These are phyloP conservation scores for Selene dorsalis DNA, from an alignment of 2,797 vertebrate species.

Conservation along the genomic window DNA sequence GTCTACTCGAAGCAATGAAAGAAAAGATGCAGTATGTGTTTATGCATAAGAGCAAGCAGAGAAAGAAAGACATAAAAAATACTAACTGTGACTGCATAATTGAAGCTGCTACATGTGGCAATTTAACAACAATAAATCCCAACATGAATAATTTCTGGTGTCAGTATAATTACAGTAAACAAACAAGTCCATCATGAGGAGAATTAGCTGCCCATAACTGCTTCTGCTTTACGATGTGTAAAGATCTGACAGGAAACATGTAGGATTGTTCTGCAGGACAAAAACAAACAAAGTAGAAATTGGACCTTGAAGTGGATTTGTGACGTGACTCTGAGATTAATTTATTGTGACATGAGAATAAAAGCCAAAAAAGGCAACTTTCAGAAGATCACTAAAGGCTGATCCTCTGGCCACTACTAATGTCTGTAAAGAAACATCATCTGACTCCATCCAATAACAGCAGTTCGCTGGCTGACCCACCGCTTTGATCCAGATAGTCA, in stretches of 20 bases:
- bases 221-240: background rate
- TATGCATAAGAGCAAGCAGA: constrained; percentile 1
- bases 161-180: constrained; percentile 58
- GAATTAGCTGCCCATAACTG: constrained; percentile 31
- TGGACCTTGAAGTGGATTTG: background rate
- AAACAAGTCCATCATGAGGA: constrained; percentile 43
- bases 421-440: background rate
- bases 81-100: constrained; percentile 53
- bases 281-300: background rate
- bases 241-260: background rate
- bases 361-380: too few relatives aligned
- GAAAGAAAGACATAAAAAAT: constrained; percentile 23
- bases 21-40: constrained; percentile 27
- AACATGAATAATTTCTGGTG: constrained; percentile 40
- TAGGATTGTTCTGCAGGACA: background rate
- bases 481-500: background rate
- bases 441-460: background rate
- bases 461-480: background rate
- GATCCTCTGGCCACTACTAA: background rate
- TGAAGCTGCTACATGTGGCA: constrained; percentile 32
- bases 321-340: background rate
- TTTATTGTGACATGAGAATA: background rate
- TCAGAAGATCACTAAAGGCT: background rate
- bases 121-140: constrained; percentile 60
- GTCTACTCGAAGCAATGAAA: background rate